Conservation (phyloP, 2,797 vertebrate species). For the Falco biarmicus region DNA sequence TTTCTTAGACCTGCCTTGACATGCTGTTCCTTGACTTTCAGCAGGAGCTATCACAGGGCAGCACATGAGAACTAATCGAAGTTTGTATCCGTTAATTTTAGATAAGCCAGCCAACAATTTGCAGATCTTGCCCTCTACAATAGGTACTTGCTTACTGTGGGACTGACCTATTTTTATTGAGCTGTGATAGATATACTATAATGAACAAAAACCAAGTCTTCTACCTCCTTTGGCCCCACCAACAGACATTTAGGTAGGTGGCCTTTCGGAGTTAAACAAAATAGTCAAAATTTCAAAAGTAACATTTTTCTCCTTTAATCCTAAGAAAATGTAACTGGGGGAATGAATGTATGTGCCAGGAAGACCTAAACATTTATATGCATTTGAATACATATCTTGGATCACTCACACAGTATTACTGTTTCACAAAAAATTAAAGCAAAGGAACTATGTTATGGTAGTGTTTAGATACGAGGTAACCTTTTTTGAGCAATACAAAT, state of each 20-base stretch:
- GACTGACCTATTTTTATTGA: not conserved
- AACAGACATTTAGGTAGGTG: not conserved
- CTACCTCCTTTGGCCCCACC: not conserved
- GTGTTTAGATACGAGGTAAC: not conserved
- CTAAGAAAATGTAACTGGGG: not conserved
- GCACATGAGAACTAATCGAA: not conserved
- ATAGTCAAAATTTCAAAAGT: not conserved
- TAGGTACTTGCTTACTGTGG: not conserved
- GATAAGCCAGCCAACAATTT: not conserved
- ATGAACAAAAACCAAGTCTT: not conserved
- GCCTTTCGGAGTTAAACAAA: not conserved
- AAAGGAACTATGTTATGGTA: not conserved
- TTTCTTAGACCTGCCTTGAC: not conserved
- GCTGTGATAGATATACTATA: not conserved
- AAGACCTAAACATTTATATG: not conserved
- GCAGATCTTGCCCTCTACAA: not conserved
- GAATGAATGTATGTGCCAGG: not conserved
- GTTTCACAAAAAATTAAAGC: not conserved
- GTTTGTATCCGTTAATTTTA: not conserved
- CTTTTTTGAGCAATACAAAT: not conserved
- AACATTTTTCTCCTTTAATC: not conserved
- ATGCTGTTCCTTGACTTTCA: not conserved
- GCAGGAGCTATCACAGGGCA: not conserved
- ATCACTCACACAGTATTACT: not conserved
- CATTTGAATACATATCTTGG: not conserved